A percentile compares a stretch with the other conserved stretches of the same genome.
phyloP scores from a whole-genome alignment of 2,113 vertebrate genomes.

The Alethe castanea region DNA sequence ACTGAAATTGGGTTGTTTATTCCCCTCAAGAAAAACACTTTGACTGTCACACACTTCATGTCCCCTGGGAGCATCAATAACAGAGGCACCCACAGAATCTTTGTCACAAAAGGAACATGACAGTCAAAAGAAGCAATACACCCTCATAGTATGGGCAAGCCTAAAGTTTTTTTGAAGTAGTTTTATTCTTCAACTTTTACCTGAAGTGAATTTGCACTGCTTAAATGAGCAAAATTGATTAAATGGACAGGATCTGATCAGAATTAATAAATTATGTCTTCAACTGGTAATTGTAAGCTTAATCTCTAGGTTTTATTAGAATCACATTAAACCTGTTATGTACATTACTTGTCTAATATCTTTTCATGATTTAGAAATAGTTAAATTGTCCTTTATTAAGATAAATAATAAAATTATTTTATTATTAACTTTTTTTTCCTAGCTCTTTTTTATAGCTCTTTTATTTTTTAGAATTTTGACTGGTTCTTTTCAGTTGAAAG shows the following conservation, averaged over 20 bases:
- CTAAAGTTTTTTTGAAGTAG: background rate
- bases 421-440: background rate
- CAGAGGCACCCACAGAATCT: background rate
- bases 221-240: background rate
- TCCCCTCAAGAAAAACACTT: background rate
- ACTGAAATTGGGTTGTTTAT: background rate
- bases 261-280: background rate
- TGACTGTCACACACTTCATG: background rate
- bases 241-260: background rate
- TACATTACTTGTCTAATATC: background rate
- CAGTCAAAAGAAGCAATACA: background rate
- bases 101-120: background rate
- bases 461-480: background rate
- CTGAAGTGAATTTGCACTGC: background rate
- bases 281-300: background rate
- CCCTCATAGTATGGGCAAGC: background rate
- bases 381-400: background rate
- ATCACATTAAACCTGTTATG: fast-evolving
- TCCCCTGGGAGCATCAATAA: background rate
- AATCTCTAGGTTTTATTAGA: background rate
- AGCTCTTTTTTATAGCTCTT: background rate
- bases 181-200: background rate
- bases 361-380: background rate
- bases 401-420: background rate
- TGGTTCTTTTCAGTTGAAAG: background rate